Conservation (phyloP, 2,888 invertebrate species). For the Scaptomyza flava region DNA sequence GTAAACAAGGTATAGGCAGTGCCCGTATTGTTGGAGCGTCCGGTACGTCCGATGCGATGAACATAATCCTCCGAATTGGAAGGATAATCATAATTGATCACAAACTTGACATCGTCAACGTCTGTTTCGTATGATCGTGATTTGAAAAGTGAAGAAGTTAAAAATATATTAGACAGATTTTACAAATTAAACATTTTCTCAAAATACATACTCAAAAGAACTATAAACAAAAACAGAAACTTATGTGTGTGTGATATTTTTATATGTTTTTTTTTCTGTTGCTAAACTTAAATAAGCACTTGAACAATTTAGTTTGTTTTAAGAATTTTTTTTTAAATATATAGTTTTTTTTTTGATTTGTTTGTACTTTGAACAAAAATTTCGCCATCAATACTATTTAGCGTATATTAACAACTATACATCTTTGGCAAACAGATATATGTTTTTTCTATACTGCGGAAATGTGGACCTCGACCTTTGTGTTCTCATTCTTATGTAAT, state of each 20-base stretch:
- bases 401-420: constrained; percentile 80
- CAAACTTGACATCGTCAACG: constrained; percentile 99
- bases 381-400: constrained; percentile 83
- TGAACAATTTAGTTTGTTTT: constrained; percentile 29
- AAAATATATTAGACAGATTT: constrained; percentile 60
- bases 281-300: constrained; percentile 68
- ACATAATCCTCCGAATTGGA: constrained; percentile 99
- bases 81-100: constrained; percentile 99
- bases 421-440: constrained; percentile 78
- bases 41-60: constrained; percentile 96
- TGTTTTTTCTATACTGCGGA: constrained; percentile 76
- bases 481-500: constrained; percentile 61
- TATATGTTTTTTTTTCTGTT: constrained; percentile 25
- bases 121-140: constrained; percentile 86
- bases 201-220: constrained; percentile 59
- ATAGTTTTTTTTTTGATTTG: constrained; percentile 34
- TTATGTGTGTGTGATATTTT: constrained; percentile 70
- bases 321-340: constrained; percentile 5
- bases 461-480: constrained; percentile 85
- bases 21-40: constrained; percentile 95
- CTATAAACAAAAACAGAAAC: constrained; percentile 77
- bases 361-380: constrained; percentile 84
- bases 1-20: constrained; percentile 99
- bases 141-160: constrained; percentile 77
- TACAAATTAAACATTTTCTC: constrained; percentile 30